Evolutionary conservation across 2,797 vertebrate genomes (phyloP).

Genomic region (Oreochromis mossambicus): DNA sequence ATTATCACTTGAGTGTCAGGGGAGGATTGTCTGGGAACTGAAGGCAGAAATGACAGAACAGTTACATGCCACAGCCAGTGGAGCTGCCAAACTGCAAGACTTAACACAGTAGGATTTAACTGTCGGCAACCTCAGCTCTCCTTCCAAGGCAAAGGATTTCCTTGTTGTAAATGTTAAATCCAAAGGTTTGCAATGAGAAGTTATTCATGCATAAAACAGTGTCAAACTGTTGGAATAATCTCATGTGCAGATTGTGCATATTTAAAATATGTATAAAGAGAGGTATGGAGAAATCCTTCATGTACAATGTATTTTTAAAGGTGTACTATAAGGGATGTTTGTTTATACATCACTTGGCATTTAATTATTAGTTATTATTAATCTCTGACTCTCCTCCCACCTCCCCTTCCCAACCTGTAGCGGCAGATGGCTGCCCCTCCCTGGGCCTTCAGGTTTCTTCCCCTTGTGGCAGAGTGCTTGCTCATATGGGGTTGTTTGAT

Average conservation of each 20-base stretch:
- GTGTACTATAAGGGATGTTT: neutral
- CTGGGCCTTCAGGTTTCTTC: neutral
- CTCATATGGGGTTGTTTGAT: neutral
- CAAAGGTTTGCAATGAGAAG: neutral
- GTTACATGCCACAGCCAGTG: neutral
- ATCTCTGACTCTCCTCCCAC: neutral
- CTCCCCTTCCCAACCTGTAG: neutral
- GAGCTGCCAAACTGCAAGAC: conserved; percentile 26
- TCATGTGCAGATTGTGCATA: conserved; percentile 6
- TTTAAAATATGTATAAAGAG: neutral
- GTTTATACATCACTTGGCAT: neutral
- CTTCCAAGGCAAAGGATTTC: neutral
- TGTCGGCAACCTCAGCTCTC: conserved; percentile 4
- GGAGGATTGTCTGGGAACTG: conserved; percentile 3
- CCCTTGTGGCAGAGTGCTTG: no score
- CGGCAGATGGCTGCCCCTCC: neutral
- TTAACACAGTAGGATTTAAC: conserved; percentile 29
- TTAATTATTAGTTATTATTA: neutral
- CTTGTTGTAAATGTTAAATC: conserved; percentile 5
- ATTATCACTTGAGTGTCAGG: neutral
- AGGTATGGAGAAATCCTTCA: neutral
- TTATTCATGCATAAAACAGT: conserved; percentile 14
- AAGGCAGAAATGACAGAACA: conserved; percentile 7
- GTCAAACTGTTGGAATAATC: neutral
- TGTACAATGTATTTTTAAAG: neutral